Evolutionary conservation across 2,888 invertebrate genomes (phyloP).

Genomic region (Euclidia mi): DNA sequence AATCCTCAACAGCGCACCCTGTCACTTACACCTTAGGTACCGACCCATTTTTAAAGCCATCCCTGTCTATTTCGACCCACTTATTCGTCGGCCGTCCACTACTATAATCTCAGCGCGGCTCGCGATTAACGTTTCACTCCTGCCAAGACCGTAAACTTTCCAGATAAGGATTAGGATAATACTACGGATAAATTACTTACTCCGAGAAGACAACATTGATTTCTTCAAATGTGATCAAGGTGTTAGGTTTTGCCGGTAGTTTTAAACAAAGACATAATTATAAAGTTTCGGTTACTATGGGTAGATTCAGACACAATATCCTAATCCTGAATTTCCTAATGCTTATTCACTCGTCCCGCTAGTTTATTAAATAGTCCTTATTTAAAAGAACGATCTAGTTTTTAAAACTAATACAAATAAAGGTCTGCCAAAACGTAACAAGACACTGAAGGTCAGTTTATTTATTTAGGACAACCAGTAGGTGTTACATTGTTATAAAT

Average conservation of each 20-base stretch:
- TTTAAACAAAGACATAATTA: not conserved
- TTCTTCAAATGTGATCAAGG: slow-evolving; percentile 20
- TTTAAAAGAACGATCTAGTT: too few species aligned
- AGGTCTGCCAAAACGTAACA: too few species aligned
- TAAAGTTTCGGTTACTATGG: too few species aligned
- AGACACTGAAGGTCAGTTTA: too few species aligned
- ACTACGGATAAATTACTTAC: slow-evolving; percentile 64
- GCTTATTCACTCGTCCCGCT: too few species aligned
- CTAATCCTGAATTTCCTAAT: too few species aligned
- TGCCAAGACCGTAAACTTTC: slow-evolving; percentile 65
- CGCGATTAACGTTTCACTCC: slow-evolving; percentile 71
- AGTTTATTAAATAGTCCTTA: too few species aligned
- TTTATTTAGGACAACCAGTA: too few species aligned
- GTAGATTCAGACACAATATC: too few species aligned
- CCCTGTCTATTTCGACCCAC: slow-evolving; percentile 39
- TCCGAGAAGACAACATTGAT: slow-evolving; percentile 16
- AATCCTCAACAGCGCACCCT: not conserved
- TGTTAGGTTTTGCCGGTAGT: not conserved
- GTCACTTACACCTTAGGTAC: not conserved
- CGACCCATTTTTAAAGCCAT: slow-evolving; percentile 2
- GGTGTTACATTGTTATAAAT: too few species aligned
- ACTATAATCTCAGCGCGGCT: slow-evolving; percentile 60
- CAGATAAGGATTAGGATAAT: slow-evolving; percentile 70
- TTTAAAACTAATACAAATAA: too few species aligned
- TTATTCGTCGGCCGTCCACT: slow-evolving; percentile 21